Base-by-base conservation (phyloP, 2,113 vertebrate species). In the Hemiprocne comata region DNA sequence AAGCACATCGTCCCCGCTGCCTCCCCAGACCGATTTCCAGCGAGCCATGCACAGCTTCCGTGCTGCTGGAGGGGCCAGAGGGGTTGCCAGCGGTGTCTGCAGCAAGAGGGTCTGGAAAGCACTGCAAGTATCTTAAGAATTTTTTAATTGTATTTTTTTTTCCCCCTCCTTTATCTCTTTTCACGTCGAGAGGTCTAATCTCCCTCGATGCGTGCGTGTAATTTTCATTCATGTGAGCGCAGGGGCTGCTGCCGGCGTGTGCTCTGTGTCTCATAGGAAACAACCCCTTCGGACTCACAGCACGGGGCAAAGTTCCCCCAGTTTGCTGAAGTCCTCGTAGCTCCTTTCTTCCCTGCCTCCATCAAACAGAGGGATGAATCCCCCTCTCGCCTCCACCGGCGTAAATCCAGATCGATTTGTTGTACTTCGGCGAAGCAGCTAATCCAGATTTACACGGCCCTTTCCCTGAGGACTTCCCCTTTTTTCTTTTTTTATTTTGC, bases 51-150 rank as follows among this genome's bases (percentile, higher is more conserved):
- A 3, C 1, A 1, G 48, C 54, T 92, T 24, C 76, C 3, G 9
- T 3, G 38, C 76, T 84, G 78, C 75, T 62, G 50, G 86, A 60
- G 48, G 28, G 87, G 74, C 67, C 28, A 1, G 36, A 66, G 57
- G 60, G 15, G 2, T 42, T 80, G 62, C 77, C 79, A 7, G 71
- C 2, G 26, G 85, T 78, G 76, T 50, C 85, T 44, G 78, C 83
- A 73, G 69, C 57, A 40, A 55, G 69, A 87, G 62, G 31, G 34
- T 93, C 89, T 78, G 87, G 85, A 70, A 94, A 96, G 38, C 76
- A 77, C 78, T 93, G 93, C 94, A 97, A 95, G 91, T 96, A 94
- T 91, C 85, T 73, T 40, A 55, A 91, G 36, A 29, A 48, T 83
- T 57, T 25, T 21, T 48, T 48, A 48, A 48, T 48, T 48, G 17